phyloP scores from a whole-genome alignment of 2,113 vertebrate species.

The Burhinus bistriatus region DNA sequence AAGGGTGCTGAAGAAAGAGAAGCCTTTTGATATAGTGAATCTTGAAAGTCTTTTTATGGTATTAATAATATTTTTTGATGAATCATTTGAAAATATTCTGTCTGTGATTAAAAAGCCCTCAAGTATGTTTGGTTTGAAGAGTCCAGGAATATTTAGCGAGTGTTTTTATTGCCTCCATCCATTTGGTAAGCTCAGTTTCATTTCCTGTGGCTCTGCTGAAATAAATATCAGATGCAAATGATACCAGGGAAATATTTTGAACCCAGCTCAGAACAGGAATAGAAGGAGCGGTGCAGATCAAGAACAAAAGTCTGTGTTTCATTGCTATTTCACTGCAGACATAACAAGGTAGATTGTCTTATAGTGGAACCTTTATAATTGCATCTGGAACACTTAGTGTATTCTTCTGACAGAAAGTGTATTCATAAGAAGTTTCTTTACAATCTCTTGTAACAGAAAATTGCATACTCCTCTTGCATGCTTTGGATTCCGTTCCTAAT shows the following conservation, averaged over 20 bases:
- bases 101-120: slow-evolving; percentile 10
- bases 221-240: slow-evolving; percentile 22
- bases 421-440: neutral
- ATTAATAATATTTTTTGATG: neutral
- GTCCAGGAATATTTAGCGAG: neutral
- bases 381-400: neutral
- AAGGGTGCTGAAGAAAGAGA: neutral
- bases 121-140: slow-evolving; percentile 9
- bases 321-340: neutral
- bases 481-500: neutral
- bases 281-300: neutral
- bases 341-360: neutral
- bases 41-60: neutral
- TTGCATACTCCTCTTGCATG: neutral
- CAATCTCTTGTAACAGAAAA: neutral
- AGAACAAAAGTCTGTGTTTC: neutral
- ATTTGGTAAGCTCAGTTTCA: slow-evolving; percentile 21
- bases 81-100: neutral
- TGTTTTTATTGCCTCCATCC: slow-evolving; percentile 22
- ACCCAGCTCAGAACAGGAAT: neutral
- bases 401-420: neutral
- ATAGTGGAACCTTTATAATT: neutral
- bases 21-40: neutral
- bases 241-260: neutral
- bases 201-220: slow-evolving; percentile 36